Evolutionary conservation across 2,797 vertebrate genomes (phyloP), one percentile per base, ranked within the genome.

Genomic region (Ptychobarbus kaznakovi): DNA sequence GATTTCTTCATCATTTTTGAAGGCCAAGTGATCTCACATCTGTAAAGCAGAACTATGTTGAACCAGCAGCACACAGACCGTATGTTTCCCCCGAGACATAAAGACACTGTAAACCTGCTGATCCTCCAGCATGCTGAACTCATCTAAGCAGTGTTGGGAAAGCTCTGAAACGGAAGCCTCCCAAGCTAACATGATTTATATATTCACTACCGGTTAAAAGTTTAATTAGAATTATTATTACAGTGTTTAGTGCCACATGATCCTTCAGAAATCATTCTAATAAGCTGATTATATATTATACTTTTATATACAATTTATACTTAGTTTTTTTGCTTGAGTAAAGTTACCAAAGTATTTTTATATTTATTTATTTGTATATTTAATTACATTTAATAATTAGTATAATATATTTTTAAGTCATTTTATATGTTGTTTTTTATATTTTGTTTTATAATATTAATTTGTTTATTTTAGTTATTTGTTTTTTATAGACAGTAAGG

Each of bases 1-100:
- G 89, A 91, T 86, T 87, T 85, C 84, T 88, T 88, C 87, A 92
- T 94, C 90, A 91, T 77, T 88, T 87, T 84, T 83, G 88, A 90
- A 88, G 86, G 85, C 53, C 81, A 85, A 86, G 85, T 72, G 86
- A 90, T 90, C 89, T 88, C 69, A 90, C 69, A 20, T 9, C 49
- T 81, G 87, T 87, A 91, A 87, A 66, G 61, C 61, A 83, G 61
- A 76, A 65, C 32, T 66, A 35, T 68, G 82, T 83, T 66, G 80
- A 88, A 80, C 79, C 86, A 70, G 89, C 72, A 86, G 85, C 74
- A 82, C 22, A 61, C 72, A 18, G 42, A 65, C 75, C 10, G 40
- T 82, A 56, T 77, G 73, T 42, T 83, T 68, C 46, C 72, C 58
- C 42, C 4, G 49, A 53, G 73, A 74, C 40, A 49, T 51, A 16